phyloP scores from a whole-genome alignment of 2,888 invertebrate species.

The Ommatoiulus sabulosus region DNA sequence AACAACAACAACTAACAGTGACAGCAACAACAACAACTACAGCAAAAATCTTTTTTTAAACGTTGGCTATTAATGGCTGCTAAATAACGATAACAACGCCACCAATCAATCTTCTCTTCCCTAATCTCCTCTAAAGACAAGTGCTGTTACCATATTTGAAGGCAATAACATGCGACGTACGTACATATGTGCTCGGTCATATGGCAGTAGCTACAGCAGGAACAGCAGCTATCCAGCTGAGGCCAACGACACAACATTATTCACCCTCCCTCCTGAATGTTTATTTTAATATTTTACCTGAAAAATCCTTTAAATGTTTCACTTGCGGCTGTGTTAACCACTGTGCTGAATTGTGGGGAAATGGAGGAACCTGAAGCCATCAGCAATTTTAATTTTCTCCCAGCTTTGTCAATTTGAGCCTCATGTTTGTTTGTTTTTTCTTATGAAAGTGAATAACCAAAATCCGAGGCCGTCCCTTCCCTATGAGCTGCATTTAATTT shows the following conservation, averaged over 20 bases:
- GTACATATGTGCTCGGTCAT: slow-evolving; percentile 3
- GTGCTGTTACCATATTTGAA: slow-evolving; percentile 49
- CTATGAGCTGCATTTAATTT: background rate
- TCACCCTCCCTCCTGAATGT: background rate
- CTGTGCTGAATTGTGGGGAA: background rate
- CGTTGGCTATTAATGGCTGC: slow-evolving; percentile 41
- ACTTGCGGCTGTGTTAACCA: background rate
- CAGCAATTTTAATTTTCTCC: background rate
- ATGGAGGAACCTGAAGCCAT: background rate
- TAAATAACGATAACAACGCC: slow-evolving; percentile 15
- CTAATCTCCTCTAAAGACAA: slow-evolving; percentile 37
- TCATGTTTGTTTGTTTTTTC: background rate
- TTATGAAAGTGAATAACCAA: background rate
- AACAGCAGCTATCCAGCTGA: slow-evolving; percentile 25
- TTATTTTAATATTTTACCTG: background rate
- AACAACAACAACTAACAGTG: slow-evolving; percentile 10
- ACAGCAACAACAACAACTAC: slow-evolving; percentile 6
- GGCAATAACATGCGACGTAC: slow-evolving; percentile 46
- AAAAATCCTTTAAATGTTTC: background rate
- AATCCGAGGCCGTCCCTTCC: background rate
- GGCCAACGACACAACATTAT: slow-evolving; percentile 35
- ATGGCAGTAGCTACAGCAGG: slow-evolving; percentile 28
- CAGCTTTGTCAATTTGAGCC: background rate
- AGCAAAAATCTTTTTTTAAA: slow-evolving; percentile 13
- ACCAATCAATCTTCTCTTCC: slow-evolving; percentile 49